These are phyloP conservation scores for Phaonia tiefii DNA, from an alignment of 2,888 invertebrate genomes.

Conservation along the genomic window DNA sequence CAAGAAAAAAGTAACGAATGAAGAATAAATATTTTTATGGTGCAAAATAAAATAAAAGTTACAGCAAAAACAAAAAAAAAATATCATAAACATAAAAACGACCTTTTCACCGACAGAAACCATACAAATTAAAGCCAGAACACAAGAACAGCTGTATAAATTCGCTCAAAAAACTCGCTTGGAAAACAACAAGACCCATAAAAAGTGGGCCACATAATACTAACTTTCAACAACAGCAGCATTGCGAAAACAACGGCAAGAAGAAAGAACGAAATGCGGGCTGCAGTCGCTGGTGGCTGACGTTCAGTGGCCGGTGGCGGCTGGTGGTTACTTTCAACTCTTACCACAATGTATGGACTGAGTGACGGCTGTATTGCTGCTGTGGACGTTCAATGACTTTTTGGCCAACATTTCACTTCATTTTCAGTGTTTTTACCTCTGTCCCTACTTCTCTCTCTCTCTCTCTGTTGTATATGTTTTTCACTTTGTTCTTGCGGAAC, in stretches of 20 bases:
- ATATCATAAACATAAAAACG: constrained; percentile 46
- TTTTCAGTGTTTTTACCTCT: neutral
- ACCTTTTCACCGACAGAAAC: constrained; percentile 62
- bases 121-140: constrained; percentile 57
- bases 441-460: constrained; percentile 22
- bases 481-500: constrained; percentile 5
- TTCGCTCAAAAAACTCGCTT: constrained; percentile 41
- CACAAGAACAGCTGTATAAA: constrained; percentile 56
- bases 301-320: neutral
- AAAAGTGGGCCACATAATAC: constrained; percentile 55
- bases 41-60: constrained; percentile 3
- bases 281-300: constrained; percentile 29
- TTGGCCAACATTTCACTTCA: constrained; percentile 63
- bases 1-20: constrained; percentile 35
- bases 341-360: neutral
- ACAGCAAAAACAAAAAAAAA: constrained; percentile 49
- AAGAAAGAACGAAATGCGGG: constrained; percentile 13
- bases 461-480: neutral
- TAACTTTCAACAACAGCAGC: constrained; percentile 10
- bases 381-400: constrained; percentile 66
- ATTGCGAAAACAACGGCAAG: constrained; percentile 5
- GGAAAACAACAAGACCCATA: constrained; percentile 44
- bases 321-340: neutral
- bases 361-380: constrained; percentile 1
- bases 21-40: constrained; percentile 34